These are phyloP conservation scores for Darwinula stevensoni DNA, from an alignment of 2,888 invertebrate genomes.

Conservation along the genomic window DNA sequence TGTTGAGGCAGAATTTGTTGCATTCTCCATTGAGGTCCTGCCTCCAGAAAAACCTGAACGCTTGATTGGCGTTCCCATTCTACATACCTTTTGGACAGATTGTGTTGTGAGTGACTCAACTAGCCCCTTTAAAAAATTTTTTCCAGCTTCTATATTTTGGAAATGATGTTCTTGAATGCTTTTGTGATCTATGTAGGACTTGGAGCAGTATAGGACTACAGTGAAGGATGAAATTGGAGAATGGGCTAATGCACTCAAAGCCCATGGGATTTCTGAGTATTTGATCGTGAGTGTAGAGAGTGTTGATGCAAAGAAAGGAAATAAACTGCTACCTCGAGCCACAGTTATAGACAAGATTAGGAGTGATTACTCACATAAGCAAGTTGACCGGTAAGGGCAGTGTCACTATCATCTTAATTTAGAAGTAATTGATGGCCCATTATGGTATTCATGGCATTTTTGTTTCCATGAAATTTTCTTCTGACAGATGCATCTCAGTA, in stretches of 20 bases:
- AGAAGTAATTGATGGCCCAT: too few relatives aligned
- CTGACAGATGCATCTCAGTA: slow-evolving; percentile 56
- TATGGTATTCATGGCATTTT: too few relatives aligned
- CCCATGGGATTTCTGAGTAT: slow-evolving; percentile 43
- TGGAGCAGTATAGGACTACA: slow-evolving; percentile 59
- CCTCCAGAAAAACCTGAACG: slow-evolving; percentile 35
- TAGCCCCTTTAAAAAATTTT: background rate
- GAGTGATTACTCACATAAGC: slow-evolving; percentile 70
- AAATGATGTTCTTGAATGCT: too few relatives aligned
- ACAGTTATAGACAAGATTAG: slow-evolving; percentile 83
- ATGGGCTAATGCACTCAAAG: slow-evolving; percentile 51
- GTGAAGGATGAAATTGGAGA: slow-evolving; percentile 63
- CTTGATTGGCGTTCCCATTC: slow-evolving; percentile 56
- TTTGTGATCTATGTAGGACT: too few relatives aligned
- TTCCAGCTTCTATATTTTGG: background rate
- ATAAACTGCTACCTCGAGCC: slow-evolving; percentile 64
- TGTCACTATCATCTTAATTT: slow-evolving; percentile 5
- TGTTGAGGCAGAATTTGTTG: slow-evolving; percentile 18
- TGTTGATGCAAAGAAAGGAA: slow-evolving; percentile 63
- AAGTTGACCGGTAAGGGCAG: slow-evolving; percentile 28
- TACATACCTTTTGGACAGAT: slow-evolving; percentile 84
- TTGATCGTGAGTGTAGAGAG: slow-evolving; percentile 74
- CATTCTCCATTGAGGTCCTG: slow-evolving; percentile 23
- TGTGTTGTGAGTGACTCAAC: slow-evolving; percentile 36
- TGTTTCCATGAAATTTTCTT: too few relatives aligned